Evolutionary conservation across 1,140 invertebrate species (phyloP).

Genomic region (Geopemphigus sp.): DNA sequence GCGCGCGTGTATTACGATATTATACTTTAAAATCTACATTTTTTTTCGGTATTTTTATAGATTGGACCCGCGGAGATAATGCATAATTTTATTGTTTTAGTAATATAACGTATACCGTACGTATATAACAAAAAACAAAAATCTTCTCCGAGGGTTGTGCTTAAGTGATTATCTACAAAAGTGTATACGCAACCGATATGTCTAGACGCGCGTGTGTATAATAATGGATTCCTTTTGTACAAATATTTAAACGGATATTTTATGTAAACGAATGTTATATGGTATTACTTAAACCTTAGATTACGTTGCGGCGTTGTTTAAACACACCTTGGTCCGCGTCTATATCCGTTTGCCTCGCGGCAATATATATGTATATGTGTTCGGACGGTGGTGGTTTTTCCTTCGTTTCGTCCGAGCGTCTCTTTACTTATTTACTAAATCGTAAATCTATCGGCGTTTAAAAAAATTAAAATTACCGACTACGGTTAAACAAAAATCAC

Average conservation of each 20-base stretch:
- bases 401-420: not conserved
- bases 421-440: not conserved
- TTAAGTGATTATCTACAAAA: not conserved
- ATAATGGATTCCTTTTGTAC: no score
- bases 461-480: not conserved
- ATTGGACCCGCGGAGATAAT: no score
- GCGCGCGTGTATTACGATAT: no score
- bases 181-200: not conserved
- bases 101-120: no score
- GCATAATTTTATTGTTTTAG: no score
- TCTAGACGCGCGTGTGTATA: not conserved
- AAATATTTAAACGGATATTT: conserved; percentile 23
- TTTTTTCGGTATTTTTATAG: no score
- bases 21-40: no score
- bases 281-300: conserved; percentile 14
- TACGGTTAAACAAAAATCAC: no score
- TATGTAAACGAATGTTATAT: conserved; percentile 14
- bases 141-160: conserved; percentile 4
- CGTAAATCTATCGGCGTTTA: conserved; percentile 5
- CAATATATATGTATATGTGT: no score
- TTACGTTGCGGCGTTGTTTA: conserved; percentile 11
- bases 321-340: not conserved
- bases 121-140: no score
- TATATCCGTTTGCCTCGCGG: not conserved
- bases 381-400: not conserved